phyloP scores from a whole-genome alignment of 2,797 vertebrate genomes.

The Phalanger gymnotis region DNA sequence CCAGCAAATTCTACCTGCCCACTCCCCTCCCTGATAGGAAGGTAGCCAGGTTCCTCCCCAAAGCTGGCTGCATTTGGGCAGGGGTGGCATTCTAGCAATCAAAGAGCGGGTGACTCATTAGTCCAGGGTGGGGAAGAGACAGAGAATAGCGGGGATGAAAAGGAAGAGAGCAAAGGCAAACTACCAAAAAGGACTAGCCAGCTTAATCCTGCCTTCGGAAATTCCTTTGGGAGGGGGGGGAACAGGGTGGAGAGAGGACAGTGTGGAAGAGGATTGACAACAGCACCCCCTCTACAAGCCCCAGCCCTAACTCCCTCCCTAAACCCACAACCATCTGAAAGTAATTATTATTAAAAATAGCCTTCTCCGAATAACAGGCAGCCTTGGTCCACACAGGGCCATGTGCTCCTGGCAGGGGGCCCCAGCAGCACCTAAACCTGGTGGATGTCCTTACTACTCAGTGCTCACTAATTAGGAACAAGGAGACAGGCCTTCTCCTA shows the following conservation, averaged over 20 bases:
- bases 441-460: not conserved
- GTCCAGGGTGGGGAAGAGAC: not conserved
- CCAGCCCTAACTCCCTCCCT: not conserved
- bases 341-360: constrained; percentile 63
- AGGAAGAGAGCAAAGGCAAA: not conserved
- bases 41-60: constrained; percentile 53
- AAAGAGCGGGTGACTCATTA: constrained; percentile 54
- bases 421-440: constrained; percentile 35
- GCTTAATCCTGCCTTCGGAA: constrained; percentile 3
- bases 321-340: constrained; percentile 71
- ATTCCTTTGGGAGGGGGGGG: not conserved
- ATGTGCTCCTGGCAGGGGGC: not conserved
- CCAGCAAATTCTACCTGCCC: constrained; percentile 42
- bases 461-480: not conserved
- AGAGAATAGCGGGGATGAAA: constrained; percentile 14
- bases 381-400: constrained; percentile 38
- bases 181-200: constrained; percentile 19
- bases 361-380: constrained; percentile 53
- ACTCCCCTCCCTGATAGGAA: constrained; percentile 38
- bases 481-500: not conserved
- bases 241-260: not conserved
- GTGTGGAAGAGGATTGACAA: not conserved
- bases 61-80: constrained; percentile 24
- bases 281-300: constrained; percentile 6
- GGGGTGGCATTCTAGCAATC: constrained; percentile 29